A percentile compares a stretch with the other conserved stretches of the same genome.
These are phyloP conservation scores for Ctenopoma multispine DNA, from an alignment of 2,797 vertebrate species.

Conservation along the genomic window DNA sequence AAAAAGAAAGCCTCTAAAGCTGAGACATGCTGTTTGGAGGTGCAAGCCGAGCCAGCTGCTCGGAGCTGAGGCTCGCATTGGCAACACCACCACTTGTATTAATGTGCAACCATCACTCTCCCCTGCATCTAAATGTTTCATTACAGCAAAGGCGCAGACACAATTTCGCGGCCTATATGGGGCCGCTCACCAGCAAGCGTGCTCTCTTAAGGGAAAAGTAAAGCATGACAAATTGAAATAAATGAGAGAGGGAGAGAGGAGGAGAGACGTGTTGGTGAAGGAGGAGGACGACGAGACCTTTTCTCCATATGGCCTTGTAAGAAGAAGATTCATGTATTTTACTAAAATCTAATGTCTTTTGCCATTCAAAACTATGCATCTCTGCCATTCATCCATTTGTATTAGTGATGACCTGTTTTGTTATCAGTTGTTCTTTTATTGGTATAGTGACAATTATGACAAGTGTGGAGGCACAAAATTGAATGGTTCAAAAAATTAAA, in stretches of 20 bases:
- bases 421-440: constrained; percentile 11
- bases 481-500: not conserved
- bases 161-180: constrained; percentile 83
- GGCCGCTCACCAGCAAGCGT: constrained; percentile 70
- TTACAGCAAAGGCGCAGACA: constrained; percentile 81
- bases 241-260: constrained; percentile 80
- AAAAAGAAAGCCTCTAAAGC: constrained; percentile 31
- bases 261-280: constrained; percentile 59
- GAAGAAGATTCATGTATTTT: constrained; percentile 53
- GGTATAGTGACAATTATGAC: constrained; percentile 8
- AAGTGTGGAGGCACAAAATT: not conserved
- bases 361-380: constrained; percentile 34
- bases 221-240: constrained; percentile 89
- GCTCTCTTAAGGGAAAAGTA: constrained; percentile 82
- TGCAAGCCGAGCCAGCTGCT: constrained; percentile 40
- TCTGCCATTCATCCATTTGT: constrained; percentile 28
- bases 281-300: constrained; percentile 60
- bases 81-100: constrained; percentile 72
- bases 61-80: constrained; percentile 42
- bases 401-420: constrained; percentile 17
- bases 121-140: constrained; percentile 87
- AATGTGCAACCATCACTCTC: constrained; percentile 78
- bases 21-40: constrained; percentile 46
- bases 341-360: constrained; percentile 48
- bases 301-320: constrained; percentile 61